phyloP scores from a whole-genome alignment of 2,888 invertebrate genomes.

The Stenurella melanura region DNA sequence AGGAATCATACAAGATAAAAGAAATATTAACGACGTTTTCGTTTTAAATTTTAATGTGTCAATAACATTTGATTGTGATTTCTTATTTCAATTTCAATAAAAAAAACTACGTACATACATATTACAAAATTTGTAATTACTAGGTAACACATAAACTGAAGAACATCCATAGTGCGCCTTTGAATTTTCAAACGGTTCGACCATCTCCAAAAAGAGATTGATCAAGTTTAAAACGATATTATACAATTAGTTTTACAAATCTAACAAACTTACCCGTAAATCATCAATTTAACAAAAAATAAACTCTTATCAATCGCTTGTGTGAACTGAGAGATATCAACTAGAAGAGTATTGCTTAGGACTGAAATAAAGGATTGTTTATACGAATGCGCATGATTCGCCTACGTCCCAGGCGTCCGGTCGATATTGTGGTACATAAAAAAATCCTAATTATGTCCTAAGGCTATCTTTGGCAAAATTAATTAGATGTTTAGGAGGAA shows the following conservation, averaged over 20 bases:
- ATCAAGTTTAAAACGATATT: no score
- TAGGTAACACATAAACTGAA: no score
- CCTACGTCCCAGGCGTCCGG: constrained; percentile 37
- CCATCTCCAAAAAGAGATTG: no score
- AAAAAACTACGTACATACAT: no score
- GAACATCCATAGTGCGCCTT: no score
- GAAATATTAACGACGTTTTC: no score
- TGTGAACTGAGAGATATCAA: constrained; percentile 55
- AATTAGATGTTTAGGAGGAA: neutral
- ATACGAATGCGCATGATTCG: constrained; percentile 56
- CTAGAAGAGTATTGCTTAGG: constrained; percentile 57
- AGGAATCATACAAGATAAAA: no score
- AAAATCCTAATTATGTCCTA: constrained; percentile 46
- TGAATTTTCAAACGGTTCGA: no score
- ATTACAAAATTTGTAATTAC: no score
- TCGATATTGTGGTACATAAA: constrained; percentile 57
- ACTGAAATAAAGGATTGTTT: constrained; percentile 60
- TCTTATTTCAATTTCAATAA: no score
- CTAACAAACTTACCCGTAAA: constrained; percentile 46
- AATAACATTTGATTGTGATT: no score
- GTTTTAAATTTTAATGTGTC: no score
- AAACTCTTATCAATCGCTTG: constrained; percentile 36
- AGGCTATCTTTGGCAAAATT: neutral
- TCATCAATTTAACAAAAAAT: constrained; percentile 45
- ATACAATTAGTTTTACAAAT: neutral